Evolutionary conservation across 2,797 vertebrate genomes (phyloP), one percentile per base, ranked within the genome.

Genomic region (Parambassis ranga): DNA sequence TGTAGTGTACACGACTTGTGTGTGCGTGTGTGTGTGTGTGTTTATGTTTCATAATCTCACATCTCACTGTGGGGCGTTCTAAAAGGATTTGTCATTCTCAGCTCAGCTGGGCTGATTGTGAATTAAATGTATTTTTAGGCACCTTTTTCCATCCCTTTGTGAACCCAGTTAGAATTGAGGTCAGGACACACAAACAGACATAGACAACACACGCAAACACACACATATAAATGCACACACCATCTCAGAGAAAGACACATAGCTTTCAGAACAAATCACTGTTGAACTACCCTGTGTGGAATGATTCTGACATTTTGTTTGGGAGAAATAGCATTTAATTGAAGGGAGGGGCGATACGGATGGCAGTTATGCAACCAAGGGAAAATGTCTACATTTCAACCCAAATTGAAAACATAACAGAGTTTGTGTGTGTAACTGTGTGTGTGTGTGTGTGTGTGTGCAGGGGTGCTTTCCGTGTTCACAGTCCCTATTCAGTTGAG

Each of bases 251-350:
- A 77, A 84, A 77, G 87, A 91, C 88, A 88, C 85, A 80, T 77
- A 87, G 87, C 87, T 90, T 90, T 92, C 92, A 91, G 82, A 92
- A 90, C 85, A 87, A 84, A 92, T 91, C 87, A 91, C 85, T 77
- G 84, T 85, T 89, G 77, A 84, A 81, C 75, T 71, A 68, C 67
- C 86, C 74, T 77, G 74, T 84, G 82, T 82, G 82, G 87, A 89
- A 90, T 89, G 84, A 86, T 82, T 90, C 77, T 88, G 91, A 93
- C 90, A 86, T 90, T 91, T 91, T 88, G 89, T 92, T 92, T 92
- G 85, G 88, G 83, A 91, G 84, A 83, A 86, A 91, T 89, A 90
- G 85, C 70, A 79, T 91, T 88, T 92, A 89, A 92, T 92, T 90
- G 87, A 88, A 88, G 83, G 81, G 87, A 86, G 81, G 79, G 84